These are phyloP conservation scores for Phaedon cochleariae DNA, from an alignment of 2,888 invertebrate genomes.

Conservation along the genomic window DNA sequence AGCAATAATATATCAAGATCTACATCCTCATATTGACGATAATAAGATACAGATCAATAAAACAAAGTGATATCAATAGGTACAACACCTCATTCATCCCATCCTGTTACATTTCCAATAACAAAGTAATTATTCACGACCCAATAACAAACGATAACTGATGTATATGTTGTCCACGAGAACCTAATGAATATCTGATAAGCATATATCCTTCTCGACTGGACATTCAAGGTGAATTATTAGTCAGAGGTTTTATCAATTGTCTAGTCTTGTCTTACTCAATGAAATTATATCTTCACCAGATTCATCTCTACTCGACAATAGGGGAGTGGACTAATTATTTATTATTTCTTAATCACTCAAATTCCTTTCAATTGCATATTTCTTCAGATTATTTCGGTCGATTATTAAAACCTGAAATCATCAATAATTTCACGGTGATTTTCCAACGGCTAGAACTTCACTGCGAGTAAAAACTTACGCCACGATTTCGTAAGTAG, in stretches of 20 bases:
- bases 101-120: slow-evolving; percentile 32
- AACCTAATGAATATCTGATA: slow-evolving; percentile 39
- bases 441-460: too few species aligned
- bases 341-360: too few species aligned
- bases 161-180: slow-evolving; percentile 20
- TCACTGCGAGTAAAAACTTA: too few species aligned
- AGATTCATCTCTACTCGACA: too few species aligned
- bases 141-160: slow-evolving; percentile 24
- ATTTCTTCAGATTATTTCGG: too few species aligned
- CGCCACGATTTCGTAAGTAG: too few species aligned
- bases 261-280: not conserved
- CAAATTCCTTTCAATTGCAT: too few species aligned
- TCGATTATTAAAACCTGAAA: too few species aligned
- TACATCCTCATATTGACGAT: not conserved
- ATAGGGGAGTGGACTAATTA: too few species aligned
- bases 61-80: slow-evolving; percentile 27
- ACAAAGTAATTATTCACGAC: slow-evolving; percentile 25
- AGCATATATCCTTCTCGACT: slow-evolving; percentile 44
- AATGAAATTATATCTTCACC: too few species aligned
- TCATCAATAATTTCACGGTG: too few species aligned
- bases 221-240: slow-evolving; percentile 4
- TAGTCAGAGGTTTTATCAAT: not conserved
- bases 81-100: slow-evolving; percentile 30
- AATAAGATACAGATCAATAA: too few species aligned
- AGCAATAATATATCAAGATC: not conserved